Base-by-base conservation (phyloP, 1,140 invertebrate genomes). In the Diorhabda carinulata region DNA sequence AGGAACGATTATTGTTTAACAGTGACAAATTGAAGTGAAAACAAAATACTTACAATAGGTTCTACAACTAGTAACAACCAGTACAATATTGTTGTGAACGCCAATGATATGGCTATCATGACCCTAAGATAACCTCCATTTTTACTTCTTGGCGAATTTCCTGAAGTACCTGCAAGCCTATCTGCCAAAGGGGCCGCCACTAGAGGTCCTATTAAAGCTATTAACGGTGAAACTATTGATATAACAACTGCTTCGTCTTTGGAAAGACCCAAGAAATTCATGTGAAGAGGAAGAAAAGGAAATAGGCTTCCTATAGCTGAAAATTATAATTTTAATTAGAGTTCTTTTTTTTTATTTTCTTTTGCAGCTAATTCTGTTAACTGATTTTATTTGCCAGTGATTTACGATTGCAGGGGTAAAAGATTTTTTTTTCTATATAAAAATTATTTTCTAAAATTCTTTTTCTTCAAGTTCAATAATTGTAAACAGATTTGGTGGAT, bases 271-370 rank as follows among this genome's bases (percentile, higher is more conserved):
- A 91, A 81, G 44, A 85, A 78, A 64, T 86, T 80, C 84, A 93
- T 93, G 79, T 92, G 91, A 5, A 89, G 81, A 2, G 90, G 85
- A 42, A 94, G 86, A 78, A 91, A 91, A 8, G 92, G 88, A 72
- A 91, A 88, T 58, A 94, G 82, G 73, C 89, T 90, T 70, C 91
- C 89, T 73, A 94, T 81, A 68, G 88, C 92, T 93, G 80, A 44
- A 80, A 84, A 44, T 52, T 43, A 56, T 42, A 3, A 58, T 25
- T 25, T 25, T 25, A 25, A 25, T 25, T 25, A 25, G 25, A 25
- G 0, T 25, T 25, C 25, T 25, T 25, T 0, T 25, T 25, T 25
- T 25, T 25, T 25, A 0, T 25, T 25, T 25, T 25, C 25, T 25
- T 25, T 25, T 25, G 25, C 25, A 25, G 25, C 25, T 25, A 25